Evolutionary conservation across 37 sponge, comb jelly and placozoan genomes (phyloP).

Genomic region (Ianthella basta): DNA sequence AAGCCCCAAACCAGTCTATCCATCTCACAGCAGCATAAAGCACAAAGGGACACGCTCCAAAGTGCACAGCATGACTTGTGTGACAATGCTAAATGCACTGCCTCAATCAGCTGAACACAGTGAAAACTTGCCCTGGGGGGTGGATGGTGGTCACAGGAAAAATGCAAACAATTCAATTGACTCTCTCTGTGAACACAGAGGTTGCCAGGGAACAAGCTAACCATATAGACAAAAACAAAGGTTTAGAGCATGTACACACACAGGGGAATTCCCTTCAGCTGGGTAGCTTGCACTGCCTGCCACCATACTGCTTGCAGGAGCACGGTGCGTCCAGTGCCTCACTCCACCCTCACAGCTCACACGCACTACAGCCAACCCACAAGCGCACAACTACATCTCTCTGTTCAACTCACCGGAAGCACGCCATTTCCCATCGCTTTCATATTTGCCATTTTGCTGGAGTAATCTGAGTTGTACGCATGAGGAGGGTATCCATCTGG

Average conservation of each 20-base stretch:
- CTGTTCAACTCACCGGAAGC: neutral
- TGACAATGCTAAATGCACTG: too few relatives aligned
- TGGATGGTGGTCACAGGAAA: neutral
- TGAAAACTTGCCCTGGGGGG: neutral
- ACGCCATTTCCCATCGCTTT: constrained; percentile 15
- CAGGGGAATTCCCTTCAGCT: neutral
- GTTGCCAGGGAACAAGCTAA: neutral
- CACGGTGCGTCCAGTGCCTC: neutral
- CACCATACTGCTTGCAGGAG: neutral
- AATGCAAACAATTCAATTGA: constrained; percentile 24
- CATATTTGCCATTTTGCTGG: neutral
- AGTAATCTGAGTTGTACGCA: neutral
- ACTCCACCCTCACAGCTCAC: neutral
- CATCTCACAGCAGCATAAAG: too few relatives aligned
- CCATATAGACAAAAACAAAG: neutral
- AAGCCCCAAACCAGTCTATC: too few relatives aligned
- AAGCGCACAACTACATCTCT: neutral
- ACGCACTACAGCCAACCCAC: neutral
- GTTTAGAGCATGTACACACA: neutral
- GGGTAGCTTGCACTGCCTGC: neutral
- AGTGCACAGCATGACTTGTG: too few relatives aligned
- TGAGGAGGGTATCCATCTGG: neutral
- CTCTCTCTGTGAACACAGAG: constrained; percentile 23
- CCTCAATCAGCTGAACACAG: too few relatives aligned
- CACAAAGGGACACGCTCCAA: too few relatives aligned